These are phyloP conservation scores for Saturnia pavonia DNA, from an alignment of 2,888 invertebrate genomes.

Conservation along the genomic window DNA sequence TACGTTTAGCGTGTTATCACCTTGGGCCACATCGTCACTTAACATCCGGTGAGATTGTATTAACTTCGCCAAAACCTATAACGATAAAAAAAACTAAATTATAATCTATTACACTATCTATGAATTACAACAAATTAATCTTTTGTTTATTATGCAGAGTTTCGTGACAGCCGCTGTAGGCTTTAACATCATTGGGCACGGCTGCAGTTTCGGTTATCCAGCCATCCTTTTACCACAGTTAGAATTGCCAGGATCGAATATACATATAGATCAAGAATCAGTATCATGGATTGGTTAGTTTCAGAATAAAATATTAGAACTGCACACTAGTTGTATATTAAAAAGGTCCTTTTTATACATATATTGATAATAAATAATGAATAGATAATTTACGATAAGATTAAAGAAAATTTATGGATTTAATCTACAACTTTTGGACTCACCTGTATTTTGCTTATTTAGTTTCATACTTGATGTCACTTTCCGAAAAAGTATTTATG, in stretches of 20 bases:
- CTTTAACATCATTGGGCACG: conserved; percentile 52
- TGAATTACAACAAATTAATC: too few species aligned
- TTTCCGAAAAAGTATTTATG: too few species aligned
- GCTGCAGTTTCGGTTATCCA: conserved; percentile 71
- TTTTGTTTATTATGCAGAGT: conserved; percentile 43
- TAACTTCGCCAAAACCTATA: too few species aligned
- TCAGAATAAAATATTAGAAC: background rate
- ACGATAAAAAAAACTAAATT: too few species aligned
- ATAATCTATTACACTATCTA: too few species aligned
- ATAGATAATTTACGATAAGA: background rate
- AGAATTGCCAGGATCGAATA: conserved; percentile 42
- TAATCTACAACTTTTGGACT: background rate
- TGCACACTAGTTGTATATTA: background rate
- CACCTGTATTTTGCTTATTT: too few species aligned
- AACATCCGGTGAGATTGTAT: too few species aligned
- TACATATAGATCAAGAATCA: conserved; percentile 55
- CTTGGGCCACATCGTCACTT: too few species aligned
- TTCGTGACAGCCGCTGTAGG: conserved; percentile 57
- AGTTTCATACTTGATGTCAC: too few species aligned
- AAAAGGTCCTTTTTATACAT: too few species aligned
- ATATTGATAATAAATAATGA: background rate
- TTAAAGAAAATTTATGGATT: background rate
- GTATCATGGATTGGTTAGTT: conserved; percentile 79
- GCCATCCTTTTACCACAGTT: conserved; percentile 82
- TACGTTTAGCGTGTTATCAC: too few species aligned